phyloP scores from a whole-genome alignment of 2,797 vertebrate genomes.

The Acridotheres tristis region DNA sequence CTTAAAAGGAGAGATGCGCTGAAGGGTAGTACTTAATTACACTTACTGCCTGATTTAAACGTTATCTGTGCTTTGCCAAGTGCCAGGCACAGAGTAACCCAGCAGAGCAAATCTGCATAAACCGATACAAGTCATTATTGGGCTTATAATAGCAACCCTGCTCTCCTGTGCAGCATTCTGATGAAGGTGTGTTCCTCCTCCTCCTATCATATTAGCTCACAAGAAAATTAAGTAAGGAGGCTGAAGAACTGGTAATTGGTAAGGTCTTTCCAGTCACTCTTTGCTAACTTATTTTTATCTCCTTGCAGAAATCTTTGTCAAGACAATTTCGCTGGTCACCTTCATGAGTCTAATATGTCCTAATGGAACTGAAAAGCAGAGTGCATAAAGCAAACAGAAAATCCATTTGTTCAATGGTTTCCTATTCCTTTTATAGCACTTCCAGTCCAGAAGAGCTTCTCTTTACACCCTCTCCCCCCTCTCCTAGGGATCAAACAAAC shows the following conservation, averaged over 20 bases:
- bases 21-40: conserved; percentile 81
- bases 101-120: conserved; percentile 71
- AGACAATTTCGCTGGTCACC: conserved; percentile 8
- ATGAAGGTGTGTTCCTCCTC: conserved; percentile 32
- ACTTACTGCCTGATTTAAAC: conserved; percentile 78
- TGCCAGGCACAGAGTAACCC: conserved; percentile 50
- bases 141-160: conserved; percentile 60
- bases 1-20: conserved; percentile 74
- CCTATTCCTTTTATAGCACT: not conserved
- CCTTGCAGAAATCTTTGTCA: not conserved
- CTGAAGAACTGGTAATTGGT: conserved; percentile 10
- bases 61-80: conserved; percentile 72
- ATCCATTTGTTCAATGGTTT: not conserved
- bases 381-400: not conserved
- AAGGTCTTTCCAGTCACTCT: not conserved
- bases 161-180: conserved; percentile 37
- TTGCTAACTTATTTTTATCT: not conserved
- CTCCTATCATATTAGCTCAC: not conserved
- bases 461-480: not conserved
- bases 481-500: not conserved
- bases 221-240: conserved; percentile 22
- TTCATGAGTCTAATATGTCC: not conserved
- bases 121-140: conserved; percentile 71
- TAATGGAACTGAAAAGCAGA: not conserved
- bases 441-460: not conserved